Percentiles rank a stretch among this genome's conserved stretches.
Evolutionary conservation across 2,888 invertebrate genomes (phyloP).

Genomic region (Ernsta delagoae): DNA sequence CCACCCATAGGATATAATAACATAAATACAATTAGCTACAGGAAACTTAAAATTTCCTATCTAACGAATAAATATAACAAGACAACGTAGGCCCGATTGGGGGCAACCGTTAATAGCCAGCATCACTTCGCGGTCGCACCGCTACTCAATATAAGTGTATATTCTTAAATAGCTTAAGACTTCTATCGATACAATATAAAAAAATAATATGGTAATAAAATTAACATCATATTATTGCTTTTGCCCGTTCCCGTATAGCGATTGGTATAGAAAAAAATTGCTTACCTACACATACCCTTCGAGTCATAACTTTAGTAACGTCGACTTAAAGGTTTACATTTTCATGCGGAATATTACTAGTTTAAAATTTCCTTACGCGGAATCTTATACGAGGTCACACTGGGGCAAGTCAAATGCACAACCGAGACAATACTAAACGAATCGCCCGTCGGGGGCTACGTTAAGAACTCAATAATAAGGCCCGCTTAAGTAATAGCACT

Average conservation of each 20-base stretch:
- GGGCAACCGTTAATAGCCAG: slow-evolving; percentile 76
- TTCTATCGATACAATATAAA: slow-evolving; percentile 82
- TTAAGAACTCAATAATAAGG: slow-evolving; percentile 59
- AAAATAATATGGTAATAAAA: slow-evolving; percentile 85
- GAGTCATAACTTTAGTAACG: slow-evolving; percentile 71
- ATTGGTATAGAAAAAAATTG: slow-evolving; percentile 83
- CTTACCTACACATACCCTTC: slow-evolving; percentile 80
- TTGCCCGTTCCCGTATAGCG: slow-evolving; percentile 86
- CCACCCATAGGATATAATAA: slow-evolving; percentile 80
- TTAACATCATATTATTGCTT: slow-evolving; percentile 85
- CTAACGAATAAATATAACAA: slow-evolving; percentile 84
- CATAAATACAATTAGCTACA: slow-evolving; percentile 84
- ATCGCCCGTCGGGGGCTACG: slow-evolving; percentile 60
- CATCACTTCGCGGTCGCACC: slow-evolving; percentile 82
- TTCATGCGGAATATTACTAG: slow-evolving; percentile 44
- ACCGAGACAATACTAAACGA: slow-evolving; percentile 82
- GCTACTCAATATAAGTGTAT: slow-evolving; percentile 75
- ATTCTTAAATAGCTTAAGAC: slow-evolving; percentile 77
- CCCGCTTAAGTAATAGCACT: slow-evolving; percentile 83
- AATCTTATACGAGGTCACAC: slow-evolving; percentile 73
- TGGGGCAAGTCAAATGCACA: slow-evolving; percentile 83
- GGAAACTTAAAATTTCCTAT: slow-evolving; percentile 84
- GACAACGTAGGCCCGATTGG: slow-evolving; percentile 67
- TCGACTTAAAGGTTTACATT: slow-evolving; percentile 62
- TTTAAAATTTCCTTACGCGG: slow-evolving; percentile 60